Conservation (phyloP, 2,797 vertebrate genomes). For the Malacoraja senta region DNA sequence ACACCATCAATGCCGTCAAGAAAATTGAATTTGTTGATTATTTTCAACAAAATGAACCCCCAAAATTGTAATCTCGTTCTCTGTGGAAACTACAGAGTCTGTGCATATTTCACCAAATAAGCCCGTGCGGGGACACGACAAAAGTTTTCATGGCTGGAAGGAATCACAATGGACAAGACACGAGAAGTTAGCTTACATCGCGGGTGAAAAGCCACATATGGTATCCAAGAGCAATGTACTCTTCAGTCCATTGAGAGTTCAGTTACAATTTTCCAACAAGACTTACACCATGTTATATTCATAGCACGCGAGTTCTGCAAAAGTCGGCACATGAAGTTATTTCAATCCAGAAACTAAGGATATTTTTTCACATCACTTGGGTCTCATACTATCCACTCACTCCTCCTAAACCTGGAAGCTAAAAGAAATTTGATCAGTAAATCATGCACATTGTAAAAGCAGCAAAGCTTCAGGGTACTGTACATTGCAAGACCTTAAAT, state of each 20-base stretch:
- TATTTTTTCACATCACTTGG: constrained; percentile 1
- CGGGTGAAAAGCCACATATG: background rate
- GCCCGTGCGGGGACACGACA: background rate
- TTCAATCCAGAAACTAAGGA: background rate
- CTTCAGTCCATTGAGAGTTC: background rate
- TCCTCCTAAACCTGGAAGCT: background rate
- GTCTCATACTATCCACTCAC: constrained; percentile 5
- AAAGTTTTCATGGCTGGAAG: background rate
- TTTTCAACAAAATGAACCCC: background rate
- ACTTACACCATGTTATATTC: background rate
- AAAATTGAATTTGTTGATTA: background rate
- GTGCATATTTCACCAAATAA: too few species aligned
- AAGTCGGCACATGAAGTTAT: background rate
- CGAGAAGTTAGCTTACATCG: background rate
- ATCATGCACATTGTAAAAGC: constrained; percentile 15
- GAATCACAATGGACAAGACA: background rate
- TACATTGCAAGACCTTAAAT: background rate
- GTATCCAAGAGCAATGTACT: background rate
- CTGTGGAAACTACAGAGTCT: background rate
- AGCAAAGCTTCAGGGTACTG: background rate
- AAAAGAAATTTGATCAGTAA: constrained; percentile 6
- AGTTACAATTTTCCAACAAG: background rate
- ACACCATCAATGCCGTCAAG: background rate
- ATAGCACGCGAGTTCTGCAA: background rate
- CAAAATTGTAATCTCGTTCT: background rate